Evolutionary conservation across 2,797 vertebrate species (phyloP).

Genomic region (Enteromius treurensis): DNA sequence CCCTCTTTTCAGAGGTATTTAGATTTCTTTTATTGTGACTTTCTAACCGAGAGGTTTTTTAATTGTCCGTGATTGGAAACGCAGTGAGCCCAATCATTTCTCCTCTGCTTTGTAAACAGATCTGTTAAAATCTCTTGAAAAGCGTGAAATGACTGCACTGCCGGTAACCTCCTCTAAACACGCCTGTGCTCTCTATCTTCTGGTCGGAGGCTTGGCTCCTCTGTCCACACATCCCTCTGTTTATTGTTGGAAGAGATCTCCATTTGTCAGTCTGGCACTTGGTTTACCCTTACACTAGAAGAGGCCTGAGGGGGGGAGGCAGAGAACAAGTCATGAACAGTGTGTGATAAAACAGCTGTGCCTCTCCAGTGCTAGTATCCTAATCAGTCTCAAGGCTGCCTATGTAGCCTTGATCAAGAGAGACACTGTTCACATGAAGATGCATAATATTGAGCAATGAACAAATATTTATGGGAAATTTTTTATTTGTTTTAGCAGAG

Average conservation of each 20-base stretch:
- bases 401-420: background rate
- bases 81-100: conserved; percentile 53
- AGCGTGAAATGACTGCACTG: conserved; percentile 58
- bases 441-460: background rate
- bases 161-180: conserved; percentile 43
- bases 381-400: conserved; percentile 19
- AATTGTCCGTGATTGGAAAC: conserved; percentile 62
- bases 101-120: conserved; percentile 60
- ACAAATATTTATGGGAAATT: background rate
- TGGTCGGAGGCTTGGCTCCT: conserved; percentile 18
- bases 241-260: conserved; percentile 51
- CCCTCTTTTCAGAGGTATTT: conserved; percentile 49
- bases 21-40: conserved; percentile 47
- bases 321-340: conserved; percentile 48
- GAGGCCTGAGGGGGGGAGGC: conserved; percentile 36
- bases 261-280: conserved; percentile 58
- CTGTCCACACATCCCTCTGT: conserved; percentile 47
- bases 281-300: conserved; percentile 49
- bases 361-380: conserved; percentile 24
- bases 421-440: conserved; percentile 1
- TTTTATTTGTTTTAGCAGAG: background rate
- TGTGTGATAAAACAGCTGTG: conserved; percentile 53
- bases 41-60: conserved; percentile 47
- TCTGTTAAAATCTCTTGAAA: conserved; percentile 61
- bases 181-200: conserved; percentile 23